Evolutionary conservation across 1,140 invertebrate genomes (phyloP), one percentile per base, ranked within the genome.

Genomic region (Bombus terrestris): DNA sequence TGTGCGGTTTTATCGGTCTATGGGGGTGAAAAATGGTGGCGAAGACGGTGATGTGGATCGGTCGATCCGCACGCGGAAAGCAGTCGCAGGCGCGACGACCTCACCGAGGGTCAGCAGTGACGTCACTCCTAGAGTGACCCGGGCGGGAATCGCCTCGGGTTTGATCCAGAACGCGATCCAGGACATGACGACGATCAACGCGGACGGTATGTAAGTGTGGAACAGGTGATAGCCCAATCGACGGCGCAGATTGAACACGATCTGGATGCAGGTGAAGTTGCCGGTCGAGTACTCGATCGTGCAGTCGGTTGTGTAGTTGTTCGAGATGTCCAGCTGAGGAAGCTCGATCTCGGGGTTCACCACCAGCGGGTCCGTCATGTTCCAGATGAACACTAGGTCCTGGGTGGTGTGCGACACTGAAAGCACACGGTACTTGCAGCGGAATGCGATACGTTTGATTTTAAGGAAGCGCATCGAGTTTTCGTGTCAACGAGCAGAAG

Each of bases 131-230:
- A 98, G 95, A 3, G 97, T 98, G 68, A 98, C 97, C 89, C 97
- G 95, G 0, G 97, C 97, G 0, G 98, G 98, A 91, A 98, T 98
- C 8, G 98, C 98, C 94, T 98, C 98, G 3, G 98, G 98, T 93
- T 98, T 98, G 86, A 98, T 98, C 98, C 98, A 98, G 94, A 98
- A 98, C 13, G 98, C 98, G 89, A 98, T 98, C 98, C 98, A 98
- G 22, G 98, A 98, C 98, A 98, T 98, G 85, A 98, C 98, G 69
- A 98, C 98, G 93, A 98, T 98, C 73, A 98, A 95, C 2, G 97
- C 98, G 25, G 98, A 98, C 5, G 98, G 98, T 91, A 98, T 98
- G 94, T 98, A 98, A 1, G 98, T 98, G 94, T 98, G 98, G 91
- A 98, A 98, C 32, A 98, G 95, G 94, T 98, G 98, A 94, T 98